Conservation (phyloP, 1,140 invertebrate genomes). For the Ooceraea biroi region DNA sequence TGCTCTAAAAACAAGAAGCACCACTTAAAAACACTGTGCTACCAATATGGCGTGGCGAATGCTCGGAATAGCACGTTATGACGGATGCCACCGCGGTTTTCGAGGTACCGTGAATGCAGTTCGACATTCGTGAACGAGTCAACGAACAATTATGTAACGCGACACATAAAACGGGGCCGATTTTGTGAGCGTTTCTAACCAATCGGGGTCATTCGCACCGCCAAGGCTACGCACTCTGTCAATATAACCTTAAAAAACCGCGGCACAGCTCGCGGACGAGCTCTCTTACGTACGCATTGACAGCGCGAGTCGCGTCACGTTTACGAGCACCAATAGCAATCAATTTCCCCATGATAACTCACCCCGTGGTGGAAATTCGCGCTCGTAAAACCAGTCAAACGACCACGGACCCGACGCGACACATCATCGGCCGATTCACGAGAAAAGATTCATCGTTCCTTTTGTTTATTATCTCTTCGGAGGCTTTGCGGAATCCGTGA, state of each 20-base stretch:
- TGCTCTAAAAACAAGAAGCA: not conserved
- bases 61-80: slow-evolving; percentile 45
- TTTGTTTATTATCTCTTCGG: slow-evolving; percentile 78
- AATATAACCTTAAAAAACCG: slow-evolving; percentile 75
- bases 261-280: not conserved
- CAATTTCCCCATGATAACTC: slow-evolving; percentile 40
- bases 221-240: slow-evolving; percentile 65
- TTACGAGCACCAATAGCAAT: not conserved
- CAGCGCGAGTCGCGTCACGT: not conserved
- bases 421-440: slow-evolving; percentile 62
- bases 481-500: slow-evolving; percentile 58
- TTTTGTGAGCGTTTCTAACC: slow-evolving; percentile 45
- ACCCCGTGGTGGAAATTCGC: slow-evolving; percentile 57
- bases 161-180: slow-evolving; percentile 21
- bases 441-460: slow-evolving; percentile 73
- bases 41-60: slow-evolving; percentile 64
- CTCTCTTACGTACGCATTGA: not conserved
- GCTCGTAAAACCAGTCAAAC: slow-evolving; percentile 62
- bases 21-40: slow-evolving; percentile 53
- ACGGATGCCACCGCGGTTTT: not conserved
- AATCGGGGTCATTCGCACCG: slow-evolving; percentile 52
- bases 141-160: slow-evolving; percentile 30
- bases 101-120: not conserved
- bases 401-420: slow-evolving; percentile 34
- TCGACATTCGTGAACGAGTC: not conserved